Conservation (phyloP, 2,888 invertebrate species). For the Ennomos fuscantarius region DNA sequence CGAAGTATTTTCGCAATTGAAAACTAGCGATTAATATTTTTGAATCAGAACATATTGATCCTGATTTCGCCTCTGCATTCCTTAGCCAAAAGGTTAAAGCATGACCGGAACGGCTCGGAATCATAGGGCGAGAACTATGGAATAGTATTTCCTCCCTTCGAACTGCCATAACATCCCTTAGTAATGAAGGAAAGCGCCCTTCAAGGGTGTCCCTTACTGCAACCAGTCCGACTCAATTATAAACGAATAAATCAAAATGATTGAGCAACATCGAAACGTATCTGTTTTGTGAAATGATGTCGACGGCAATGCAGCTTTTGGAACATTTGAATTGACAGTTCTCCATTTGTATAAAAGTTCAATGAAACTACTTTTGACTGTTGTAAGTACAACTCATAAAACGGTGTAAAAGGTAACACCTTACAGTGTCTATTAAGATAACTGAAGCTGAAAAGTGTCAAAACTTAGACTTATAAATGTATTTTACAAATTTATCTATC, state of each 20-base stretch:
- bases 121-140: slow-evolving; percentile 64
- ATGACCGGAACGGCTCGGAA: slow-evolving; percentile 63
- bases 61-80: slow-evolving; percentile 46
- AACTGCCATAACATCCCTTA: slow-evolving; percentile 59
- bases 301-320: slow-evolving; percentile 10
- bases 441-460: too few relatives aligned
- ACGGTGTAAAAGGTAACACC: too few relatives aligned
- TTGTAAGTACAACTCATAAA: background rate
- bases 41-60: slow-evolving; percentile 1
- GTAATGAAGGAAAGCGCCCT: slow-evolving; percentile 65
- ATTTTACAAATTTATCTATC: too few relatives aligned
- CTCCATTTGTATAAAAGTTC: background rate
- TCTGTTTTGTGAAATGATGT: slow-evolving; percentile 29
- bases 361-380: background rate
- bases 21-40: too few relatives aligned
- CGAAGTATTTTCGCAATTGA: too few relatives aligned
- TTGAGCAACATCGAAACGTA: slow-evolving; percentile 45
- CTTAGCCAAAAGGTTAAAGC: slow-evolving; percentile 55
- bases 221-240: slow-evolving; percentile 71
- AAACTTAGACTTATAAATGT: too few relatives aligned
- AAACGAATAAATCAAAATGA: slow-evolving; percentile 73
- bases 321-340: slow-evolving; percentile 12
- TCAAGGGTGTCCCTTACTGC: slow-evolving; percentile 58
- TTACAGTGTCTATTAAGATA: too few relatives aligned
- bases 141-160: slow-evolving; percentile 55